Percentiles rank a stretch among this genome's conserved stretches.
Evolutionary conservation across 2,113 vertebrate species (phyloP).

Genomic region (Urocolius indicus): DNA sequence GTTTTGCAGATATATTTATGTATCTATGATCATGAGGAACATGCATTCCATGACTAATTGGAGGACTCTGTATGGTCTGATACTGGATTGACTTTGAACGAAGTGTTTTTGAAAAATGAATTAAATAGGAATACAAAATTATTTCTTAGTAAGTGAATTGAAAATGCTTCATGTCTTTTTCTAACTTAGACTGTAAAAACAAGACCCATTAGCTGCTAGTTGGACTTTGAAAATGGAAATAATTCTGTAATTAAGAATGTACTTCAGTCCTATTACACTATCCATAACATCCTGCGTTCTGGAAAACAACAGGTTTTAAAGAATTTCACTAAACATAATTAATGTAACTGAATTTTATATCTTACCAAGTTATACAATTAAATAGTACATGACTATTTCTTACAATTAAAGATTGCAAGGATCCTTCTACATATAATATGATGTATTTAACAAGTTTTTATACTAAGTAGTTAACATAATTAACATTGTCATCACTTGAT

Average conservation of each 20-base stretch:
- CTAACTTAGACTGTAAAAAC: constrained; percentile 66
- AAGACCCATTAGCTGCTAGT: constrained; percentile 65
- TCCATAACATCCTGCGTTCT: constrained; percentile 74
- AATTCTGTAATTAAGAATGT: constrained; percentile 81
- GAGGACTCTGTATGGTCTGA: background rate
- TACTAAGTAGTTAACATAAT: constrained; percentile 78
- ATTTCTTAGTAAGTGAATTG: background rate
- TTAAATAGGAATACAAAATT: background rate
- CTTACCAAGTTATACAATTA: constrained; percentile 78
- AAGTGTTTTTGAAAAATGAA: background rate
- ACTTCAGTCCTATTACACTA: constrained; percentile 73
- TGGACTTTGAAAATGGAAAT: constrained; percentile 80
- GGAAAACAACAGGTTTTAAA: constrained; percentile 79
- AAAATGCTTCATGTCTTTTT: constrained; percentile 1
- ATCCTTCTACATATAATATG: constrained; percentile 70
- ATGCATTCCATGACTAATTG: background rate
- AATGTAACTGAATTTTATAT: constrained; percentile 78
- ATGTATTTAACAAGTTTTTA: constrained; percentile 81
- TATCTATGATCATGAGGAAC: background rate
- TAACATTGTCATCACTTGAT: constrained; percentile 79
- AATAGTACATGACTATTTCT: constrained; percentile 75
- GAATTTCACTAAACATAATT: constrained; percentile 82
- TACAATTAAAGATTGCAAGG: constrained; percentile 79
- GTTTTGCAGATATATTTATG: background rate
- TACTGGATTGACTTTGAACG: background rate